Base-by-base conservation (phyloP, 2,113 vertebrate genomes). In the Axis porcinus region DNA sequence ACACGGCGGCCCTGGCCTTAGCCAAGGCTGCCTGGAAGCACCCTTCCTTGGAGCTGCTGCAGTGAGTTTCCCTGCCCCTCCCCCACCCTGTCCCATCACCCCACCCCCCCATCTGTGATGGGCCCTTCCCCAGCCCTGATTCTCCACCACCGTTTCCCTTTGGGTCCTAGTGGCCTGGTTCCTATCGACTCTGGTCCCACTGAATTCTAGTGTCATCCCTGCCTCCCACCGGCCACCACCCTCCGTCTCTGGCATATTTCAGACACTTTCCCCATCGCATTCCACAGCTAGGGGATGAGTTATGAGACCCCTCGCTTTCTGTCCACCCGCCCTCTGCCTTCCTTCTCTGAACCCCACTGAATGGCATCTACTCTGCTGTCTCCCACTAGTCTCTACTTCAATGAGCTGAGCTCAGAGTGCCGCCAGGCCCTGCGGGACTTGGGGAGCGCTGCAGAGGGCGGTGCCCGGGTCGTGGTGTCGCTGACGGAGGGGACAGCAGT, bases 401-500 rank as follows among this genome's bases (percentile, higher is more conserved):
- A 99, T 0, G 99, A 99, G 81, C 99, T 99, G 97, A 99, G 99
- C 0, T 99, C 99, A n/a, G 99, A 98, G 1, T 99, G 99, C 78
- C 99, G 99, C 96, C 99, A 98, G 97, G 99, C 98, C 0, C 98
- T 99, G 9, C 98, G 99, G 47, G 96, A 87, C 86, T 54, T 97
- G 70, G 96, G 88, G 3, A 12, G 17, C 8, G 33, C 93, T 1
- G 98, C 98, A n/a, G 98, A 97, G 7, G 99, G 99, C 0, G 97
- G 98, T 0, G 99, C 99, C 91, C 98, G 98, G 45, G 99, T 99
- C 1, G 99, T 99, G 98, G 99, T 99, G 4, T 99, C 99, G 0
- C 99, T 99, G 95, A 99, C 99, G 0, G 99, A 99, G 33, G 99
- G 99, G 78, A 98, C 99, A 0, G 99, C 99, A 0, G 97, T 99